Conservation (phyloP, 2,888 invertebrate species). For the Calliopum simillimum region DNA sequence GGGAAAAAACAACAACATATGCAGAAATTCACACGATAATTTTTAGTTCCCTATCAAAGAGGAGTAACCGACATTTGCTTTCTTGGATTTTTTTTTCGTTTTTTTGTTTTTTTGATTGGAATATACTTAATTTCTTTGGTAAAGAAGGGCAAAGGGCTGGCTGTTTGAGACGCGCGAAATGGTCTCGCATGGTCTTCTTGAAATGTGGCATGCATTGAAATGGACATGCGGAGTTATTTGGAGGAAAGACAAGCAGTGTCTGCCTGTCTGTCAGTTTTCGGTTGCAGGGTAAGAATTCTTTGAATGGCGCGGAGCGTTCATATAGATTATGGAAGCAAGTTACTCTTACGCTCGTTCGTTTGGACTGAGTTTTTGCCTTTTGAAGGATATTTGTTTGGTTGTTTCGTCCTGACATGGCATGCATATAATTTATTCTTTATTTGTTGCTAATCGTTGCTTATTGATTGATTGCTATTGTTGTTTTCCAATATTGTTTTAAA, state of each 20-base stretch:
- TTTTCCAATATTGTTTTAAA: not conserved
- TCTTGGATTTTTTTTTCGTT: too few species aligned
- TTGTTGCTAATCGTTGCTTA: conserved; percentile 29
- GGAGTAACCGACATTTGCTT: conserved; percentile 33
- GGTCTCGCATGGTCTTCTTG: conserved; percentile 15
- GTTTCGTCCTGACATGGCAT: conserved; percentile 7
- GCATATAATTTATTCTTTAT: conserved; percentile 33
- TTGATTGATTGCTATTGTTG: not conserved
- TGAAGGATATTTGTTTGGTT: not conserved
- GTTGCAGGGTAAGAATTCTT: not conserved
- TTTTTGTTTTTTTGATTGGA: too few species aligned
- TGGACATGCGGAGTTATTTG: conserved; percentile 3
- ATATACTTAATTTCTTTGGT: too few species aligned
- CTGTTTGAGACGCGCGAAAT: conserved; percentile 4
- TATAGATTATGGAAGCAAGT: conserved; percentile 9
- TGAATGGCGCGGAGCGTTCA: not conserved
- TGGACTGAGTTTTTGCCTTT: not conserved
- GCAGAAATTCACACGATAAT: conserved; percentile 39
- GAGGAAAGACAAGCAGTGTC: conserved; percentile 33
- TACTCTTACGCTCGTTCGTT: too few species aligned
- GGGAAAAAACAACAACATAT: conserved; percentile 32
- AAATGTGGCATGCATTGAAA: conserved; percentile 15
- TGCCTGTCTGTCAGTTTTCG: not conserved
- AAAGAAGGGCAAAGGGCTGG: not conserved
- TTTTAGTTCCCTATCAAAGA: conserved; percentile 33